phyloP scores from a whole-genome alignment of 2,113 vertebrate species.

The Garra rufa region DNA sequence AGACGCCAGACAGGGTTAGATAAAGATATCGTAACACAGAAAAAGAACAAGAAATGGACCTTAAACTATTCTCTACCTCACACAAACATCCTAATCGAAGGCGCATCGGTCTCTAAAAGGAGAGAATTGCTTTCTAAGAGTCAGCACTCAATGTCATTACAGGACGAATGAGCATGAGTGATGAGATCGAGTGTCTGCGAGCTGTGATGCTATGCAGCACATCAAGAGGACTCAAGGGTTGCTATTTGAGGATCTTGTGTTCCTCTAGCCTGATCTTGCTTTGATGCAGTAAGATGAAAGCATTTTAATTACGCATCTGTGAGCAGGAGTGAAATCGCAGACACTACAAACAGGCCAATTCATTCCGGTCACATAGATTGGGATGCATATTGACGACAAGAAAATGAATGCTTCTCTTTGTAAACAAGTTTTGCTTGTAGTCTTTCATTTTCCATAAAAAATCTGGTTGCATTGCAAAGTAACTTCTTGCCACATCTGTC shows the following conservation, averaged over 20 bases:
- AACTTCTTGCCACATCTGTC: background rate
- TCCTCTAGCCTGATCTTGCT: background rate
- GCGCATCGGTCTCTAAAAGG: background rate
- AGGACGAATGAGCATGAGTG: background rate
- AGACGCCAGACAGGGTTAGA: conserved; percentile 3
- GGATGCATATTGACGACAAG: background rate
- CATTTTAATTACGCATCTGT: conserved; percentile 20
- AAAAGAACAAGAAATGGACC: background rate
- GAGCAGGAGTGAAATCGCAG: conserved; percentile 10
- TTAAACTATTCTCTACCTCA: background rate
- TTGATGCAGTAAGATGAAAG: conserved; percentile 42
- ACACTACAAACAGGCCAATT: background rate
- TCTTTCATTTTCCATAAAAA: background rate
- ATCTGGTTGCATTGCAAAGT: background rate
- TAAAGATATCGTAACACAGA: background rate
- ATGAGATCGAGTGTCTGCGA: background rate
- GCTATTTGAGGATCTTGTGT: background rate
- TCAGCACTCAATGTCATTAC: background rate
- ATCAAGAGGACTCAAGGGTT: conserved; percentile 28
- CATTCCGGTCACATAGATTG: conserved; percentile 1
- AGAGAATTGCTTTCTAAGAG: background rate
- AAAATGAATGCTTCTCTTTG: background rate
- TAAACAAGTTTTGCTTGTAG: background rate
- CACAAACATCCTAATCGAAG: background rate
- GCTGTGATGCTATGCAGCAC: background rate